Evolutionary conservation across 2,113 vertebrate species (phyloP).

Genomic region (Salvator merianae): DNA sequence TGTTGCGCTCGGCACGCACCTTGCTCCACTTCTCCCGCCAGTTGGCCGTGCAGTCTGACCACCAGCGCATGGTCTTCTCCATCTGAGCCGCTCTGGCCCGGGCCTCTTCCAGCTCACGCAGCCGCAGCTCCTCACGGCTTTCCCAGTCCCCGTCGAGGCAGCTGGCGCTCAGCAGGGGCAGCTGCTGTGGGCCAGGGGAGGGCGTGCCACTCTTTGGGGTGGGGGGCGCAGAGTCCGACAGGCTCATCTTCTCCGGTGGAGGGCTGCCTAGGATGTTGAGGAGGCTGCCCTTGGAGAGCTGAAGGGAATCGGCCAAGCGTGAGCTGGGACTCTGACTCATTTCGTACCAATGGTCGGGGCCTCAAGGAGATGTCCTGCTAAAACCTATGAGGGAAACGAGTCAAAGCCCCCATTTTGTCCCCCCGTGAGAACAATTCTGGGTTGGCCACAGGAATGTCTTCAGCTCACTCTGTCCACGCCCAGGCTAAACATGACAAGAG

Average conservation of each 20-base stretch:
- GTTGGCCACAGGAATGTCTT: not conserved
- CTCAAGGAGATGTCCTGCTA: accelerated
- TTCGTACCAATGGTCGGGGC: not conserved
- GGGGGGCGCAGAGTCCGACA: constrained; percentile 82
- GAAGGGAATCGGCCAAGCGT: constrained; percentile 68
- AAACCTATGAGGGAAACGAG: not conserved
- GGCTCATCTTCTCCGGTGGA: constrained; percentile 81
- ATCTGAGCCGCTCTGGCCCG: constrained; percentile 92
- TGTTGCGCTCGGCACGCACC: constrained; percentile 92
- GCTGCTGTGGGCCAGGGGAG: constrained; percentile 83
- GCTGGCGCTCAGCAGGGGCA: constrained; percentile 68
- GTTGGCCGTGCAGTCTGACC: constrained; percentile 98
- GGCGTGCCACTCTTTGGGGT: constrained; percentile 87
- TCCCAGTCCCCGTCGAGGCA: constrained; percentile 90
- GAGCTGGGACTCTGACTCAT: constrained; percentile 78
- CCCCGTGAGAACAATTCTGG: not conserved
- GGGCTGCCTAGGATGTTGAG: constrained; percentile 83
- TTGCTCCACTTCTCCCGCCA: constrained; percentile 99
- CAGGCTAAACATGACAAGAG: not conserved
- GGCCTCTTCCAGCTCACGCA: constrained; percentile 94
- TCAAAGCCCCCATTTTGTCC: not conserved
- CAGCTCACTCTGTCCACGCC: not conserved
- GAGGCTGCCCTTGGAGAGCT: constrained; percentile 74
- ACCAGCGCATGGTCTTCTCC: constrained; percentile 99
- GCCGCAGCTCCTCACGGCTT: constrained; percentile 91